phyloP scores from a whole-genome alignment of 2,888 invertebrate genomes.

The Heliconius erato region DNA sequence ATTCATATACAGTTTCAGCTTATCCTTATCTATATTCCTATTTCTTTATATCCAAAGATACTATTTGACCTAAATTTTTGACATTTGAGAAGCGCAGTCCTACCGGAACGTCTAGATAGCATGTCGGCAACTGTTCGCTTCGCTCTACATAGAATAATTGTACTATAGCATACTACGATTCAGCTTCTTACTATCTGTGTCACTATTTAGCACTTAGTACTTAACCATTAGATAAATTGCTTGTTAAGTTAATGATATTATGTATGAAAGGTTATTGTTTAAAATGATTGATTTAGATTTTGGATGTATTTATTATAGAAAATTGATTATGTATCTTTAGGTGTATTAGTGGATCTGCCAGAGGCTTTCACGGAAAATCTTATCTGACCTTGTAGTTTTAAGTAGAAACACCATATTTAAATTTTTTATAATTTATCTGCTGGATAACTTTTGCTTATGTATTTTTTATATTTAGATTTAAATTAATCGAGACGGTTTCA shows the following conservation, averaged over 20 bases:
- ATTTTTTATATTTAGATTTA: no score
- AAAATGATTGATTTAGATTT: no score
- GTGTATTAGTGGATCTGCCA: no score
- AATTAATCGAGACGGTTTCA: no score
- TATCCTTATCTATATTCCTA: neutral
- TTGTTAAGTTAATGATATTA: neutral
- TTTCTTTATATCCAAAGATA: neutral
- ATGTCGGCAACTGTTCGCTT: slow-evolving; percentile 53
- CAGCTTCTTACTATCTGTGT: slow-evolving; percentile 48
- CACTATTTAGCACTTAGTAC: slow-evolving; percentile 19
- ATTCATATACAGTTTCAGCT: neutral
- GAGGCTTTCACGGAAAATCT: neutral
- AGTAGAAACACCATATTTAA: neutral
- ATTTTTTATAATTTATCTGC: neutral
- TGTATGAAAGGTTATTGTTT: neutral
- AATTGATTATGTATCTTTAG: neutral
- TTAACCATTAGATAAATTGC: neutral
- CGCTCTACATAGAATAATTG: slow-evolving; percentile 53
- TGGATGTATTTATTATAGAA: neutral
- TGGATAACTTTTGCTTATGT: neutral
- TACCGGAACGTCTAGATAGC: slow-evolving; percentile 55
- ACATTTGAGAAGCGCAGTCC: slow-evolving; percentile 46
- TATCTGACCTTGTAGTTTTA: no score
- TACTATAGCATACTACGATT: slow-evolving; percentile 46
- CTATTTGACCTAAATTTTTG: neutral